Conservation (phyloP, 2,888 invertebrate genomes). For the Sphecodes monilicornis region DNA sequence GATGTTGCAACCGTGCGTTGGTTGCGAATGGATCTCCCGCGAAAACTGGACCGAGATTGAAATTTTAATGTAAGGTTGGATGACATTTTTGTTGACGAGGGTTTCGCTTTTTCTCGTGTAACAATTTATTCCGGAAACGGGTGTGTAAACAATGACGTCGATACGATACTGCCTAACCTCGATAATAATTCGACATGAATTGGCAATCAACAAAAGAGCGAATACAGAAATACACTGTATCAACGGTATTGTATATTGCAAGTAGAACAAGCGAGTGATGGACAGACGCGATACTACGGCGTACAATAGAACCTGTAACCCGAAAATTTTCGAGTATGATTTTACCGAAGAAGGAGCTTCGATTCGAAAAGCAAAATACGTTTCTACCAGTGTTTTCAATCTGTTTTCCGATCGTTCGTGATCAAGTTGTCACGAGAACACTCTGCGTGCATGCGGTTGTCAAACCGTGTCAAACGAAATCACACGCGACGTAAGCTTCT, state of each 20-base stretch:
- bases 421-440: not conserved
- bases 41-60: not conserved
- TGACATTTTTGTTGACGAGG: not conserved
- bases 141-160: not conserved
- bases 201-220: not conserved
- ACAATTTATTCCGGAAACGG: not conserved
- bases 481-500: not conserved
- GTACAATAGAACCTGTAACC: not conserved
- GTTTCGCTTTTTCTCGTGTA: not conserved
- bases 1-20: not conserved
- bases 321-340: constrained; percentile 7
- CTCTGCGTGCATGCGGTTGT: not conserved
- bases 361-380: not conserved
- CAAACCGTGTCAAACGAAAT: not conserved
- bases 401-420: not conserved
- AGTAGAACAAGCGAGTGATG: constrained; percentile 6
- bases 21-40: not conserved
- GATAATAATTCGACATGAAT: constrained; percentile 2
- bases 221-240: not conserved
- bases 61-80: not conserved
- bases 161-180: not conserved
- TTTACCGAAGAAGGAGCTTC: not conserved
- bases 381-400: not conserved
- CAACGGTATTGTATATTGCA: not conserved
- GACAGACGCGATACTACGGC: not conserved